Evolutionary conservation across 2,888 invertebrate species (phyloP), one percentile per base, ranked within the genome.

Genomic region (Luperina testacea): DNA sequence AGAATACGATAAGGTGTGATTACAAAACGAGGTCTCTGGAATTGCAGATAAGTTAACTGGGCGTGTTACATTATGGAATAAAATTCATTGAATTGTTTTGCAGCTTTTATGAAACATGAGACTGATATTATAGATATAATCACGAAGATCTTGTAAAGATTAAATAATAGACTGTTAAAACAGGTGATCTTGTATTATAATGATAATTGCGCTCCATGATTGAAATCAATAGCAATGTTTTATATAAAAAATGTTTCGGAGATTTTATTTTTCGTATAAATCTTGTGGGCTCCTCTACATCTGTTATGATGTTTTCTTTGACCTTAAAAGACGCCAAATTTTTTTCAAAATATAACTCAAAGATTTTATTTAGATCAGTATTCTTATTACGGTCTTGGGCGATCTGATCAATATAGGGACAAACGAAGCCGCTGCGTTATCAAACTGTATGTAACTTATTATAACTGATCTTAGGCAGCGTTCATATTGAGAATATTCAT

Each of bases 341-440:
- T 32, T 32, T 32, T 32, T 32, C 32, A 32, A 32, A 32, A 32
- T 32, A 32, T 64, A 79, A 68, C 42, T 81, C 32, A 42, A 69
- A 79, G 76, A 82, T 80, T 85, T 87, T 84, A 86, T 86, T 81
- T 87, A 83, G 87, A 87, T 86, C 84, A 76, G 72, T 70, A 75
- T 87, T 75, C 80, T 78, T 80, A 86, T 91, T 92, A 90, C 90
- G 87, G 92, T 93, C 91, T 93, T 92, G 91, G 92, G 91, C 91
- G 93, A 95, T 94, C 93, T 92, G 94, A 96, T 96, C 94, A 92
- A 91, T 88, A 88, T 81, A 90, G 87, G 86, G 84, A 92, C 95
- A 95, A 95, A 95, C 93, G 95, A 92, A 84, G 95, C 96, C 96
- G 96, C 95, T 92, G 51, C 91, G 91, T 95, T 96, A 96, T 96